Percentiles rank a stretch among this genome's conserved stretches.
Conservation (phyloP, 2,797 vertebrate genomes). For the Chromis chromis region DNA sequence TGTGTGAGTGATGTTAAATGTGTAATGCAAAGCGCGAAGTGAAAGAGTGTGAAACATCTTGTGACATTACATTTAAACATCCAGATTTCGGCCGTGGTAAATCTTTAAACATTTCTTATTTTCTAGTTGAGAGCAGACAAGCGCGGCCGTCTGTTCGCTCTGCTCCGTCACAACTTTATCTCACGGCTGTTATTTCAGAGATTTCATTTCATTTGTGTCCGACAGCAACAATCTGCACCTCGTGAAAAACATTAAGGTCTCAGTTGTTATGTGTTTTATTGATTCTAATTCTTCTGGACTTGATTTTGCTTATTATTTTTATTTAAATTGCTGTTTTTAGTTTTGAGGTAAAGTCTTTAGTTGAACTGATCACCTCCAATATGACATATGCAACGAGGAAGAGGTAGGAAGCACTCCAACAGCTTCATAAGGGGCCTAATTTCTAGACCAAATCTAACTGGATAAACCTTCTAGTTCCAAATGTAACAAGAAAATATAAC, state of each 20-base stretch:
- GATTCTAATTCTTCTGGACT: too few species aligned
- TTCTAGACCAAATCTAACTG: not conserved
- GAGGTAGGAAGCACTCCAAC: not conserved
- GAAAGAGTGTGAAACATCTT: slow-evolving; percentile 51
- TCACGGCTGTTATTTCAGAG: not conserved
- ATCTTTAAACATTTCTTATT: slow-evolving; percentile 21
- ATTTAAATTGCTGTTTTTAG: too few species aligned
- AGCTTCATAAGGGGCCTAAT: not conserved
- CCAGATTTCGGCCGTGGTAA: not conserved
- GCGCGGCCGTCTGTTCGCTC: not conserved
- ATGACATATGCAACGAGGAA: not conserved
- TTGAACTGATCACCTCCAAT: not conserved
- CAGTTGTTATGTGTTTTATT: not conserved
- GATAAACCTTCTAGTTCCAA: not conserved
- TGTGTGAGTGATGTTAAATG: slow-evolving; percentile 14
- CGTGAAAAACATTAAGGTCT: not conserved
- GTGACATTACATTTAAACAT: slow-evolving; percentile 47
- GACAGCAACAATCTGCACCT: not conserved
- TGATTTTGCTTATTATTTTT: too few species aligned
- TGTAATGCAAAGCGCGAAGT: slow-evolving; percentile 23
- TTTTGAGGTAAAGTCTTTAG: too few species aligned
- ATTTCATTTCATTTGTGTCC: not conserved
- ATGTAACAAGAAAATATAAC: not conserved
- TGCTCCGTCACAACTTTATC: not conserved
- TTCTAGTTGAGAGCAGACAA: slow-evolving; percentile 5